These are phyloP conservation scores for Stegostoma tigrinum DNA, from an alignment of 2,113 vertebrate genomes.

Conservation along the genomic window DNA sequence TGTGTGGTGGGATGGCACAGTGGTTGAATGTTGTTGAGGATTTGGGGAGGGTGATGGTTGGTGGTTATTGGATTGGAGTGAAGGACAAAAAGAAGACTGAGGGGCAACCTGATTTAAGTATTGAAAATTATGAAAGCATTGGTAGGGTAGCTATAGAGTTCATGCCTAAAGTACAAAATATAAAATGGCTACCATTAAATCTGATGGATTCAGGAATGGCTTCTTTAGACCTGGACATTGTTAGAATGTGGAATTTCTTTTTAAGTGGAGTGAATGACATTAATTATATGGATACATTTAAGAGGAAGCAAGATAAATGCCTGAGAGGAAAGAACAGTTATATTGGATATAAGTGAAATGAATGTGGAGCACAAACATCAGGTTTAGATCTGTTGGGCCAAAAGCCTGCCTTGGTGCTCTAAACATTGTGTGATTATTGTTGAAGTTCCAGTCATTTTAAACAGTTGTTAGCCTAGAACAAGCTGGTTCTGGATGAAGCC, in stretches of 20 bases:
- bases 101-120: background rate
- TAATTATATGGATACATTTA: background rate
- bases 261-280: background rate
- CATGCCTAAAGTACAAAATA: background rate
- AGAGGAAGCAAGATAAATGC: background rate
- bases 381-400: background rate
- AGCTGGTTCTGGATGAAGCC: background rate
- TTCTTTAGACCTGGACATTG: background rate
- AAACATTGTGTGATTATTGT: background rate
- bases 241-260: background rate
- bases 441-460: background rate
- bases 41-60: no score
- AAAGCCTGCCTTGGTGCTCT: background rate
- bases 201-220: background rate
- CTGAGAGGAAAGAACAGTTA: background rate
- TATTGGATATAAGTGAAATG: background rate
- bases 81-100: background rate
- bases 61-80: no score
- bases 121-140: background rate
- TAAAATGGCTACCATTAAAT: background rate
- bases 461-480: background rate
- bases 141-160: background rate
- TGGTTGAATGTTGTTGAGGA: no score
- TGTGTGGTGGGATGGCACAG: no score
- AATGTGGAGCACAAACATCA: background rate